Base-by-base conservation (phyloP, 2,888 invertebrate genomes). In the Cephus rjabovi region DNA sequence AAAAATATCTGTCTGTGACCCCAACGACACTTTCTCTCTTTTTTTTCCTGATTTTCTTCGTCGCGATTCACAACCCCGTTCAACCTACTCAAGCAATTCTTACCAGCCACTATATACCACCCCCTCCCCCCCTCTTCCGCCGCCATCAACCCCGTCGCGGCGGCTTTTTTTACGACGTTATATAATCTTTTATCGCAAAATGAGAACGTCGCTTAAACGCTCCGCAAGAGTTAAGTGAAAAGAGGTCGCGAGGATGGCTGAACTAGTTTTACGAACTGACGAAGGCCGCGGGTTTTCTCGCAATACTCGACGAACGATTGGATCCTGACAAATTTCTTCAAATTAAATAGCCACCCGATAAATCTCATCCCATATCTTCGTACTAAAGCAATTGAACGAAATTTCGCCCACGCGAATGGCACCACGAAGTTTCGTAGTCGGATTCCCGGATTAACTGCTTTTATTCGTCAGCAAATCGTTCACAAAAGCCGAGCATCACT, bases 71-170 rank as follows among this genome's bases (percentile, higher is more conserved):
- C 56, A 56, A 6, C 15, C 40, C 2, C 2, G 23, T 56, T 9
- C 56, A 56, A 9, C 23, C 9, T 9, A 56, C 23, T 56, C 23
- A 23, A 23, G 56, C 23, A 56, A 56, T 56, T 56, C 56, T 56
- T 23, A 23, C 56, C 9, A 23, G 56, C 23, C 9, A 56, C 9
- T 56, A 56, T 56, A 56, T 56, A 56, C 56, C 23, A 23, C 9
- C 56, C 0, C 12, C 35, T 3, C 12, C 34, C 34, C 9, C 1
- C 34, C 12, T 9, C 34, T 1, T 0, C 34, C 34, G 0, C 3
- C 56, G 0, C 56, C 9, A 23, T 56, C 56, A 56, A 56, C 56
- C 9, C 56, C 9, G 56, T 23, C 2, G 56, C 23, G 23, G 56
- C 23, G 56, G 56, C 23, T 23, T 56, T 56, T 56, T 56, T 56